Conservation (phyloP, 2,113 vertebrate species). For the Pseudonaja textilis region DNA sequence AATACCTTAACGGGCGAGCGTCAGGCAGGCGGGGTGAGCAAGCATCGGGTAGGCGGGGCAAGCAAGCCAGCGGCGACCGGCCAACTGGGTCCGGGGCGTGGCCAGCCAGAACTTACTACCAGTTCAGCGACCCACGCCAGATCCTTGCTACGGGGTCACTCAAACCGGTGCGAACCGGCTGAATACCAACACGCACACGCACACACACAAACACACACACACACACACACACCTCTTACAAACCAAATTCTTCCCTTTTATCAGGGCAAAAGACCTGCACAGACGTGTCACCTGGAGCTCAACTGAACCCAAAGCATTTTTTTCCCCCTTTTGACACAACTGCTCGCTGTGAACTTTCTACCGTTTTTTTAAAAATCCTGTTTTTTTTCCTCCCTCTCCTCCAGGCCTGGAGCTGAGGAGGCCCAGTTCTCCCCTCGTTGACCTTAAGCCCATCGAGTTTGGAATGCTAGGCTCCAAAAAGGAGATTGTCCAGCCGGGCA, state of each 20-base stretch:
- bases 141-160: too few relatives aligned
- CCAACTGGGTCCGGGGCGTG: too few relatives aligned
- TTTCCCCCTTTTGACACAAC: not conserved
- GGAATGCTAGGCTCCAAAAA: slow-evolving; percentile 82
- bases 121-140: too few relatives aligned
- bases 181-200: too few relatives aligned
- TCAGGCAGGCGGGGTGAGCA: too few relatives aligned
- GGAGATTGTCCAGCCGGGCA: slow-evolving; percentile 81
- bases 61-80: too few relatives aligned
- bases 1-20: too few relatives aligned
- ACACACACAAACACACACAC: too few relatives aligned
- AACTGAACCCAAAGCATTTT: not conserved
- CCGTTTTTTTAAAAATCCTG: not conserved
- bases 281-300: not conserved
- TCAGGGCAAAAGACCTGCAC: not conserved
- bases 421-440: slow-evolving; percentile 81
- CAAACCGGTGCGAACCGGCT: too few relatives aligned
- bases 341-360: not conserved
- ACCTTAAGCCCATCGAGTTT: slow-evolving; percentile 85
- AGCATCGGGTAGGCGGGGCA: too few relatives aligned
- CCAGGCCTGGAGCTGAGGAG: slow-evolving; percentile 78
- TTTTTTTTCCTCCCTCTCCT: not conserved
- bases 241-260: not conserved
- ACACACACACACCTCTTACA: too few relatives aligned
- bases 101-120: too few relatives aligned